Percentiles rank a stretch among this genome's conserved stretches.
These are phyloP conservation scores for Benthochromis sp. DNA, from an alignment of 2,113 vertebrate species.

Conservation along the genomic window DNA sequence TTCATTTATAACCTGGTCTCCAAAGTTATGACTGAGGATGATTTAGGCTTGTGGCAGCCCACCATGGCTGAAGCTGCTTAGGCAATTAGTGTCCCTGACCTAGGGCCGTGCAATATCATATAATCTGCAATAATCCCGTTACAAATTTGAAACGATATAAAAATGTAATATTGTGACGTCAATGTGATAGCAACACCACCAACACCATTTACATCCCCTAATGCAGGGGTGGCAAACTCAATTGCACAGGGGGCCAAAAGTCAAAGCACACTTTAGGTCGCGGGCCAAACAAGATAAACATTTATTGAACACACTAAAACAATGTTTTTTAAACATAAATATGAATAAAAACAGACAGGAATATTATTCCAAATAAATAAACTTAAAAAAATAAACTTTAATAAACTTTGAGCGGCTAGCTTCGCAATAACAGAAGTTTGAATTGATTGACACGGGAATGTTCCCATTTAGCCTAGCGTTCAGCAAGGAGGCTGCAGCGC, in stretches of 20 bases:
- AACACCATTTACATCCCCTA: background rate
- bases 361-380: too few relatives aligned
- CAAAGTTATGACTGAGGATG: background rate
- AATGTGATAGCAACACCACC: background rate
- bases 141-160: background rate
- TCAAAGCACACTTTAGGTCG: background rate
- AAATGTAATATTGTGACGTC: background rate
- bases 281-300: rapidly evolving
- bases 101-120: background rate
- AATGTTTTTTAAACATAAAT: background rate
- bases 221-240: background rate
- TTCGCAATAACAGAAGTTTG: too few relatives aligned
- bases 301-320: background rate
- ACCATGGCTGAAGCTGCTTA: background rate
- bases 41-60: background rate
- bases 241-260: rapidly evolving
- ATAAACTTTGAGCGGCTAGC: too few relatives aligned
- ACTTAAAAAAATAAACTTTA: background rate
- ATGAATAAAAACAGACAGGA: too few relatives aligned
- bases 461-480: too few relatives aligned
- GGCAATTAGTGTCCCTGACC: background rate
- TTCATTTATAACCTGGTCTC: background rate
- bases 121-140: background rate
- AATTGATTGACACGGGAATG: too few relatives aligned
- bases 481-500: too few relatives aligned